These are phyloP conservation scores for Saccostrea cuccullata DNA, from an alignment of 1,140 invertebrate genomes.

Conservation along the genomic window DNA sequence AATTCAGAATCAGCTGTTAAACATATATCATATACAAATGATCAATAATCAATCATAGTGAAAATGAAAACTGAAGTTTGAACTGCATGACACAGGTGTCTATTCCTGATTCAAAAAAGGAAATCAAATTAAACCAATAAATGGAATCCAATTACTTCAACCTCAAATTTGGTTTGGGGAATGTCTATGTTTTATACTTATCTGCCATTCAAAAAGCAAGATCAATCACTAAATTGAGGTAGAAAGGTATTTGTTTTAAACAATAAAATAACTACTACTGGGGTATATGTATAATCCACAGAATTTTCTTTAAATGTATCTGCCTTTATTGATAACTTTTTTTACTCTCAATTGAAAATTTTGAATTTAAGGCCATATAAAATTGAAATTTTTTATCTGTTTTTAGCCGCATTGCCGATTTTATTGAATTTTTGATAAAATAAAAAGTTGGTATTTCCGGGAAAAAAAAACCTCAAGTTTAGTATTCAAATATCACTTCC, in stretches of 20 bases:
- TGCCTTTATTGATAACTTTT: no score
- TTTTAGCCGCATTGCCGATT: no score
- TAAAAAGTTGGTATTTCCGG: no score
- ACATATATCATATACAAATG: not conserved
- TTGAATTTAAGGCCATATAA: no score
- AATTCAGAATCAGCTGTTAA: not conserved
- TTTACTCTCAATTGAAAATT: no score
- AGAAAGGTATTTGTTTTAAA: not conserved
- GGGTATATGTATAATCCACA: no score
- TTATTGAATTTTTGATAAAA: no score
- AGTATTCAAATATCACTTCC: no score
- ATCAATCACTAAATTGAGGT: not conserved
- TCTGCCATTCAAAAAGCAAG: not conserved
- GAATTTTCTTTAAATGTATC: no score
- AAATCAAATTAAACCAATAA: not conserved
- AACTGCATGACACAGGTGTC: not conserved
- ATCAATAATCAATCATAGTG: conserved; percentile 16
- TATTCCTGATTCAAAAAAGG: not conserved
- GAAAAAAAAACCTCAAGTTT: no score
- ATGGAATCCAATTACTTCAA: not conserved
- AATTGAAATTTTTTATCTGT: no score
- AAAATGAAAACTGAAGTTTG: conserved; percentile 10
- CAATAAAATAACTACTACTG: no score
- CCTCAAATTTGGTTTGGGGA: not conserved
- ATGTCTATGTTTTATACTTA: not conserved